Conservation (phyloP, 2,888 invertebrate genomes). For the Cataglyphis livida region DNA sequence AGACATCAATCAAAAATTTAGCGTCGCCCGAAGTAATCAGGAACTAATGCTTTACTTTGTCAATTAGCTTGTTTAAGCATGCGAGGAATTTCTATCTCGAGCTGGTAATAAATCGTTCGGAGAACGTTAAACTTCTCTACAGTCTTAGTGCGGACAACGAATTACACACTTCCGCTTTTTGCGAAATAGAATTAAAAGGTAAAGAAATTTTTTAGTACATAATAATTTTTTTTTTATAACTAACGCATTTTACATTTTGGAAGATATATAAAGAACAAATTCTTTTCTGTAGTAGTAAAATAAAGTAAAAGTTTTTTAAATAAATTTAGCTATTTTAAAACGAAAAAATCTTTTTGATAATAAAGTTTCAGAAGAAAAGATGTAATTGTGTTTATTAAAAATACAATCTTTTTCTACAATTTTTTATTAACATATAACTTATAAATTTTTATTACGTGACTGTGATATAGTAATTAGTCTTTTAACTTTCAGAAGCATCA, state of each 20-base stretch:
- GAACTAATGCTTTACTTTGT: slow-evolving; percentile 50
- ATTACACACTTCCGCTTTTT: slow-evolving; percentile 19
- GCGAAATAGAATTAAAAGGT: background rate
- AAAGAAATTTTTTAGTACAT: slow-evolving; percentile 22
- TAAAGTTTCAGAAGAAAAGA: background rate
- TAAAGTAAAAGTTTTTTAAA: background rate
- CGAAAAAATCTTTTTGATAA: background rate
- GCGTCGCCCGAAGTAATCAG: slow-evolving; percentile 33
- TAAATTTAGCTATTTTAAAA: background rate
- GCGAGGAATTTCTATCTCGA: slow-evolving; percentile 38
- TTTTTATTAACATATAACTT: background rate
- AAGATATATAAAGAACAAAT: background rate
- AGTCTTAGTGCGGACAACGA: background rate
- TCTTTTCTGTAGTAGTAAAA: background rate
- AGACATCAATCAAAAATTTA: slow-evolving; percentile 43
- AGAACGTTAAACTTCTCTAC: slow-evolving; percentile 29
- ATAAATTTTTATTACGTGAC: background rate
- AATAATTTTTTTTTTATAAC: slow-evolving; percentile 15
- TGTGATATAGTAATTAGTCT: background rate
- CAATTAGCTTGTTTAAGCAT: slow-evolving; percentile 47
- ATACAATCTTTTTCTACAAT: background rate
- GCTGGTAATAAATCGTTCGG: slow-evolving; percentile 40
- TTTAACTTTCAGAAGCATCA: background rate
- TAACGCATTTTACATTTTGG: background rate
- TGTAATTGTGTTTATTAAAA: background rate